Evolutionary conservation across 2,113 vertebrate genomes (phyloP).

Genomic region (Cnemophilus loriae): DNA sequence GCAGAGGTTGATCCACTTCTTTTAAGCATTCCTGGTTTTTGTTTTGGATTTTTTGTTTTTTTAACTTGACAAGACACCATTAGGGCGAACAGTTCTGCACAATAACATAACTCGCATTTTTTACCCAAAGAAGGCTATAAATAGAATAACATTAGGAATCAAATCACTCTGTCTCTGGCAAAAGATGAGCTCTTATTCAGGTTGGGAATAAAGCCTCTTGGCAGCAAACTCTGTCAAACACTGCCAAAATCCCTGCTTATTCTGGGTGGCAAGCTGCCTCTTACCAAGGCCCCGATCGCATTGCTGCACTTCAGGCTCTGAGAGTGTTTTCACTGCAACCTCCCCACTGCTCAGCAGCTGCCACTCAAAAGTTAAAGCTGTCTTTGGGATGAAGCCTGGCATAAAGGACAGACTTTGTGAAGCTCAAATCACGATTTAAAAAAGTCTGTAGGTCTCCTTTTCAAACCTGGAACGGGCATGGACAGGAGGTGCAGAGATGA

Average conservation of each 20-base stretch:
- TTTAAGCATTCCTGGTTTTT: not conserved
- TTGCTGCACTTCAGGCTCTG: not conserved
- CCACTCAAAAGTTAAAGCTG: not conserved
- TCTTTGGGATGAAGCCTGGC: not conserved
- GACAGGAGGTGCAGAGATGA: not conserved
- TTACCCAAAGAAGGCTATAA: conserved; percentile 73
- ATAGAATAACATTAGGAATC: conserved; percentile 54
- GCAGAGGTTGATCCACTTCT: not conserved
- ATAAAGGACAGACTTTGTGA: not conserved
- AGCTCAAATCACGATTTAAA: not conserved
- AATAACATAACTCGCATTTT: conserved; percentile 15
- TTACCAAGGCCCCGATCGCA: not conserved
- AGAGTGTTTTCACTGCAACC: not conserved
- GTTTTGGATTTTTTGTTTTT: not conserved
- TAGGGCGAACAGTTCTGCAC: not conserved
- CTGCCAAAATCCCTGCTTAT: conserved; percentile 36
- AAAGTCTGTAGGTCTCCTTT: not conserved
- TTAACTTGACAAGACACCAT: not conserved
- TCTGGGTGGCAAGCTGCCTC: not conserved
- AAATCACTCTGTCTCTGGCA: conserved; percentile 48
- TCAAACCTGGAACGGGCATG: not conserved
- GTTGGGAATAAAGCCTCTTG: conserved; percentile 60
- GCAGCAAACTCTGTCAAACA: conserved; percentile 37
- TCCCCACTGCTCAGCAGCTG: not conserved
- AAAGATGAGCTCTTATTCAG: conserved; percentile 46